Evolutionary conservation across 2,113 vertebrate species (phyloP).

Genomic region (Engystomops pustulosus): DNA sequence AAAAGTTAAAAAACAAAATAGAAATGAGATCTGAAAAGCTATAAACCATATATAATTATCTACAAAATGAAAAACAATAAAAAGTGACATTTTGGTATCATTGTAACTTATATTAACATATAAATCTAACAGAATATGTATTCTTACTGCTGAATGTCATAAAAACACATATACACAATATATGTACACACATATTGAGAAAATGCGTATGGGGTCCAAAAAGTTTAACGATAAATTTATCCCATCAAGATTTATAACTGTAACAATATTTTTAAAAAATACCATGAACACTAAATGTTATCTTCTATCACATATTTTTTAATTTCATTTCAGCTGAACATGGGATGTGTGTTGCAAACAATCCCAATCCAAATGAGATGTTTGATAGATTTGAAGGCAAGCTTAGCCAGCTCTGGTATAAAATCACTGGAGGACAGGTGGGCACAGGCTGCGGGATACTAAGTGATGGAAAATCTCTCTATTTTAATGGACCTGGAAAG

Average conservation of each 20-base stretch:
- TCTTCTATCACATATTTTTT: background rate
- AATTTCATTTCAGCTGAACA: conserved; percentile 81
- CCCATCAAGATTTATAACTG: background rate
- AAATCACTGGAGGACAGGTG: conserved; percentile 88
- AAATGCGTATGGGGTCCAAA: background rate
- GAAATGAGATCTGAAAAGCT: too few relatives aligned
- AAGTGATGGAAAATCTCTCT: conserved; percentile 90
- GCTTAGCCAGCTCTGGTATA: conserved; percentile 93
- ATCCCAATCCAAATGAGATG: conserved; percentile 89
- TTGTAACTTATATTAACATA: too few relatives aligned
- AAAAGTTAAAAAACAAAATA: too few relatives aligned
- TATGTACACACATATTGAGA: background rate
- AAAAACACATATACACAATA: too few relatives aligned
- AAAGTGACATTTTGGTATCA: too few relatives aligned
- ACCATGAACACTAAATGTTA: background rate
- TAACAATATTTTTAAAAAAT: background rate
- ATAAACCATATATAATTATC: too few relatives aligned
- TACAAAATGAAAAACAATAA: too few relatives aligned
- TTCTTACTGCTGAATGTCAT: too few relatives aligned
- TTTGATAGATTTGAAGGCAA: conserved; percentile 96
- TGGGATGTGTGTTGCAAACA: conserved; percentile 89
- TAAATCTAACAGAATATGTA: too few relatives aligned
- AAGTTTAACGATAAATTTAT: background rate
- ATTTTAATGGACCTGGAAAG: conserved; percentile 89
- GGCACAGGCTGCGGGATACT: conserved; percentile 91